These are phyloP conservation scores for Choristoneura fumiferana DNA, from an alignment of 1,140 invertebrate species.

Conservation along the genomic window DNA sequence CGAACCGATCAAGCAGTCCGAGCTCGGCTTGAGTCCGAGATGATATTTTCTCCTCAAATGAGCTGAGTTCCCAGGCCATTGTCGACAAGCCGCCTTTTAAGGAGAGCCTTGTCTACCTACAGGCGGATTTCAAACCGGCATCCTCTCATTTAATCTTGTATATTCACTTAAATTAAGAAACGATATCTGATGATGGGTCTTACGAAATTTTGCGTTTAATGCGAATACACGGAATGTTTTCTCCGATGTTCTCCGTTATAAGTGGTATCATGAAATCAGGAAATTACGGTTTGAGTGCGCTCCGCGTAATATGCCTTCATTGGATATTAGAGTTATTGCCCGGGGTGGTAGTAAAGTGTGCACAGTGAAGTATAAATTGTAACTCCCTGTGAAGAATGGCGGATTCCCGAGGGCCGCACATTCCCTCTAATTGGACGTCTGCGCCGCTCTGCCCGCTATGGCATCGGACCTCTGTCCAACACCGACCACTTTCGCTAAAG, in stretches of 20 bases:
- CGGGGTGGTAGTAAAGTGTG: constrained; percentile 24
- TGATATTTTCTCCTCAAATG: constrained; percentile 73
- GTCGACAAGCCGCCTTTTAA: constrained; percentile 64
- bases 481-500: constrained; percentile 56
- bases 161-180: constrained; percentile 23
- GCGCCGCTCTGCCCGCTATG: constrained; percentile 52
- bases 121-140: constrained; percentile 58
- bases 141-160: constrained; percentile 37
- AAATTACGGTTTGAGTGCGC: constrained; percentile 4
- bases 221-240: constrained; percentile 10
- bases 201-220: background rate
- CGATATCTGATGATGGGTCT: constrained; percentile 13
- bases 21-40: constrained; percentile 35
- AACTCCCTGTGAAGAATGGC: constrained; percentile 48
- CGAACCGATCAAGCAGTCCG: constrained; percentile 54
- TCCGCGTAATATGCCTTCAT: background rate
- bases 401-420: constrained; percentile 45
- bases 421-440: constrained; percentile 72
- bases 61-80: constrained; percentile 73
- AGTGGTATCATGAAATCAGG: constrained; percentile 14
- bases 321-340: constrained; percentile 17
- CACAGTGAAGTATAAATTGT: constrained; percentile 27
- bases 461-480: constrained; percentile 41
- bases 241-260: background rate
- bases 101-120: constrained; percentile 43